Evolutionary conservation across 2,113 vertebrate species (phyloP).

Genomic region (Channa argus): DNA sequence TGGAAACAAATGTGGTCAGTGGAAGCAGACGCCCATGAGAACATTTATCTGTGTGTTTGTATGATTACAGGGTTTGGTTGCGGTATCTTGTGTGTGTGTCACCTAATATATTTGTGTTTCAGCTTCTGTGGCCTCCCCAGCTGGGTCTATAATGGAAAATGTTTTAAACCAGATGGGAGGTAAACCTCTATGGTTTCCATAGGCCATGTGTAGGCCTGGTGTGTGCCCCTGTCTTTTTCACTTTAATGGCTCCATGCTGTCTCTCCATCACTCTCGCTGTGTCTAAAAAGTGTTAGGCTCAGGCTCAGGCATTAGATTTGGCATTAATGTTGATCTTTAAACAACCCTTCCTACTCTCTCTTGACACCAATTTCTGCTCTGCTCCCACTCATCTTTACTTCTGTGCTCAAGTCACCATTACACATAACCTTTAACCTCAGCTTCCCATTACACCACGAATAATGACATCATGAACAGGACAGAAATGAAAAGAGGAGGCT

Average conservation of each 20-base stretch:
- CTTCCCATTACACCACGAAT: not conserved
- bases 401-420: constrained; percentile 26
- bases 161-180: constrained; percentile 29
- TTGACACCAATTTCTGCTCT: not conserved
- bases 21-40: constrained; percentile 15
- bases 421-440: constrained; percentile 41
- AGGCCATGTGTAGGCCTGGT: constrained; percentile 30
- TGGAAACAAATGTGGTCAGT: constrained; percentile 24
- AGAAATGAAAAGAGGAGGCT: not conserved
- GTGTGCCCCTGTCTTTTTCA: constrained; percentile 4
- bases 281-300: not conserved
- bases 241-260: constrained; percentile 3
- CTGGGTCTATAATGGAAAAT: constrained; percentile 23
- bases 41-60: constrained; percentile 21
- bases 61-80: constrained; percentile 41
- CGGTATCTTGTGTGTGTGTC: constrained; percentile 50
- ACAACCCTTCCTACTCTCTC: not conserved
- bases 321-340: constrained; percentile 6
- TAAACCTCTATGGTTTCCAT: constrained; percentile 34
- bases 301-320: not conserved
- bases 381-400: not conserved
- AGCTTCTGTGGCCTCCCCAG: constrained; percentile 33
- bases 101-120: constrained; percentile 44
- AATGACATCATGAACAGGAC: not conserved
- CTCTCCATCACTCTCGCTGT: not conserved